phyloP scores from a whole-genome alignment of 2,113 vertebrate species.

The Oryzias celebensis region DNA sequence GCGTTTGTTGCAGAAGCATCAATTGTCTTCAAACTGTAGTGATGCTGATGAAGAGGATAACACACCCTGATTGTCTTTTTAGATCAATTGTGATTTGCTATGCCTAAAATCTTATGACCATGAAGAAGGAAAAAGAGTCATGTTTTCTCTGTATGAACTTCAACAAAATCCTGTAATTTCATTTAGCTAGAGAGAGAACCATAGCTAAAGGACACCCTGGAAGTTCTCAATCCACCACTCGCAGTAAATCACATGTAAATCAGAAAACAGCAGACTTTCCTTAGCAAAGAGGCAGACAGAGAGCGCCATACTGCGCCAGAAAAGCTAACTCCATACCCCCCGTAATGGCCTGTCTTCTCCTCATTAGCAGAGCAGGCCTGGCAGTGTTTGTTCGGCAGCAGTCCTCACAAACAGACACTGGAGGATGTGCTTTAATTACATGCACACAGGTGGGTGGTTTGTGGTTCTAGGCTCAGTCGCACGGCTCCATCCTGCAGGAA shows the following conservation, averaged over 20 bases:
- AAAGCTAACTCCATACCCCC: slow-evolving; percentile 16
- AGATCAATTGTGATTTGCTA: no score
- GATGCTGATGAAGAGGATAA: slow-evolving; percentile 16
- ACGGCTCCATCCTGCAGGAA: slow-evolving; percentile 42
- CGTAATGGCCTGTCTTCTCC: slow-evolving; percentile 47
- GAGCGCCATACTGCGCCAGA: slow-evolving; percentile 13
- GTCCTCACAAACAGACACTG: slow-evolving; percentile 35
- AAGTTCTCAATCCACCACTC: slow-evolving; percentile 48
- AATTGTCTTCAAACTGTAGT: background rate
- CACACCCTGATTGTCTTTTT: no score
- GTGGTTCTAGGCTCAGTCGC: slow-evolving; percentile 44
- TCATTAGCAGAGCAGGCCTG: slow-evolving; percentile 68
- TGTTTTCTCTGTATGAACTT: slow-evolving; percentile 31
- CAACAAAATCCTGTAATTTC: slow-evolving; percentile 53
- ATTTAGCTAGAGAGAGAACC: slow-evolving; percentile 44
- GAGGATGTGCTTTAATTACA: slow-evolving; percentile 72
- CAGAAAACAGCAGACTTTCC: slow-evolving; percentile 67
- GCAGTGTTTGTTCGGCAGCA: slow-evolving; percentile 45
- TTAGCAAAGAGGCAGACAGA: slow-evolving; percentile 45
- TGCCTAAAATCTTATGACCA: background rate
- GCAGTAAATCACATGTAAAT: slow-evolving; percentile 51
- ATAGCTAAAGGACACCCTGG: slow-evolving; percentile 34
- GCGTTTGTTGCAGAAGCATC: background rate
- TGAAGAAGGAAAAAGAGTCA: slow-evolving; percentile 22
- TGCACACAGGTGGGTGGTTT: slow-evolving; percentile 62